Percentiles rank a stretch among this genome's conserved stretches.
Evolutionary conservation across 2,888 invertebrate species (phyloP).

Genomic region (Diploptera punctata): DNA sequence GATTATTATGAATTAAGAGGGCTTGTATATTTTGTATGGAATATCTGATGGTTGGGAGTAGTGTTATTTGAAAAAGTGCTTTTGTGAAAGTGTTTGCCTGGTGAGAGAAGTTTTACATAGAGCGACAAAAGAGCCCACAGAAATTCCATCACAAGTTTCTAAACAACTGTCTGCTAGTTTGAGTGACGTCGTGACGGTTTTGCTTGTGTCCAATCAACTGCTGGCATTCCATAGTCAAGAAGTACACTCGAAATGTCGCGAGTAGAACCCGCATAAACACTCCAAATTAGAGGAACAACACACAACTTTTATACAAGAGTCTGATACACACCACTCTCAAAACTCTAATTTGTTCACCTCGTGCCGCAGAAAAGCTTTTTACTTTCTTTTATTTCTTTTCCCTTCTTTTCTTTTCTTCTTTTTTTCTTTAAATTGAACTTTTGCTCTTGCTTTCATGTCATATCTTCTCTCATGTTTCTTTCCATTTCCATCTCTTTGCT

Average conservation of each 20-base stretch:
- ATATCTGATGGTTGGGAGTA: too few relatives aligned
- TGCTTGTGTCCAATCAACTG: constrained; percentile 13
- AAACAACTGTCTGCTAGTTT: constrained; percentile 9
- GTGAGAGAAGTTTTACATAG: not conserved
- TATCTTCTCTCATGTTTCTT: too few relatives aligned
- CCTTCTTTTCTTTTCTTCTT: too few relatives aligned
- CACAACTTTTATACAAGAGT: not conserved
- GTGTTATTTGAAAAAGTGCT: too few relatives aligned
- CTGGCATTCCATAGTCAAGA: constrained; percentile 3
- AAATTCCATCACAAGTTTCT: constrained; percentile 18
- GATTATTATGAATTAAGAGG: too few relatives aligned
- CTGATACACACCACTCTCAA: not conserved
- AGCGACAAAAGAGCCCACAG: constrained; percentile 11
- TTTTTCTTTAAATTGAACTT: too few relatives aligned
- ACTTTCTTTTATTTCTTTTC: not conserved
- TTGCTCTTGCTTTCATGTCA: too few relatives aligned
- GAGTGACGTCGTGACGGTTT: constrained; percentile 5
- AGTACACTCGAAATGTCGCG: not conserved
- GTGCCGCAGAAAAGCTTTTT: too few relatives aligned
- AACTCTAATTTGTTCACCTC: not conserved
- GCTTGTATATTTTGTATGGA: too few relatives aligned
- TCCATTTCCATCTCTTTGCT: too few relatives aligned
- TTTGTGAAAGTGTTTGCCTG: too few relatives aligned
- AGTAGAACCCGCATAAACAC: not conserved
- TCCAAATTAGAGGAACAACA: not conserved